phyloP scores from a whole-genome alignment of 1,140 invertebrate genomes.

The Heliconius hermathena region DNA sequence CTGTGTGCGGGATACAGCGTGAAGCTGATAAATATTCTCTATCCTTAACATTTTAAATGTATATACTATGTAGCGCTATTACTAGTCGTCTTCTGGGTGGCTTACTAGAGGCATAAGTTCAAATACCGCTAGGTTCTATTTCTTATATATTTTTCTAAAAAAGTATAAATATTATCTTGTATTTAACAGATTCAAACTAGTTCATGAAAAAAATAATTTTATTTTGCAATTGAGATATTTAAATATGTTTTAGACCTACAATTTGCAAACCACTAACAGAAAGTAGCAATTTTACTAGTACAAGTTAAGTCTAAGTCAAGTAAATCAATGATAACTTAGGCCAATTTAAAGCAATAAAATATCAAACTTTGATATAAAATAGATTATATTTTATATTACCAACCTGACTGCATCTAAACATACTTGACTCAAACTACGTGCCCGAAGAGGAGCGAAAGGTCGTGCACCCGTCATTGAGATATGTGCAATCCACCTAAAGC shows the following conservation, averaged over 20 bases:
- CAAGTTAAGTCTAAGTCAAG: neutral
- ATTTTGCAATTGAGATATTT: neutral
- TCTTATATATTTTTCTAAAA: too few species aligned
- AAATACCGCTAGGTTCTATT: too few species aligned
- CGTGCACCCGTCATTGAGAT: slow-evolving; percentile 19
- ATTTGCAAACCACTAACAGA: neutral
- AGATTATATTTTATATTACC: neutral
- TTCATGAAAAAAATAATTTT: too few species aligned
- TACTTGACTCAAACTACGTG: slow-evolving; percentile 3
- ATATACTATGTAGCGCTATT: too few species aligned
- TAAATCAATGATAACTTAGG: neutral
- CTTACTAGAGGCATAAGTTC: too few species aligned
- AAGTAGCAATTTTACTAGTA: neutral
- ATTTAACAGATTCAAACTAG: too few species aligned
- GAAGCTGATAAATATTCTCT: too few species aligned
- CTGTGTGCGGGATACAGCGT: too few species aligned
- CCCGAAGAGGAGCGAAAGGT: slow-evolving; percentile 17
- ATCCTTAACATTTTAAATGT: too few species aligned
- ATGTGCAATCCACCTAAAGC: slow-evolving; percentile 22
- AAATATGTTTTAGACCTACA: neutral
- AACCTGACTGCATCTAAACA: neutral
- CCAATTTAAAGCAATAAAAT: neutral
- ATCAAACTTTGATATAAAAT: neutral
- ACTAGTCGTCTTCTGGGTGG: too few species aligned
- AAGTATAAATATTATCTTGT: too few species aligned